Conservation (phyloP, 2,888 invertebrate genomes). For the Campaea margaritaria region DNA sequence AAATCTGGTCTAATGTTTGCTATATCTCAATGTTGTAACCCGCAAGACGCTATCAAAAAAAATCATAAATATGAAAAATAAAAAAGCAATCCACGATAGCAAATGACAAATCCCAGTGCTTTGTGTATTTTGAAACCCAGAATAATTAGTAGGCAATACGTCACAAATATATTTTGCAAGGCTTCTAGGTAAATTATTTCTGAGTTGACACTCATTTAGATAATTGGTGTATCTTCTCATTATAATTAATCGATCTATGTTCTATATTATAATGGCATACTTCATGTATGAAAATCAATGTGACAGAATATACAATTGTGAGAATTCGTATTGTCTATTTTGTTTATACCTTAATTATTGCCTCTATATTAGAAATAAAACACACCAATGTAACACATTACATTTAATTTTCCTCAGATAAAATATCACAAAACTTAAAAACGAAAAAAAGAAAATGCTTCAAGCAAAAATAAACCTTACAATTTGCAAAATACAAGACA, state of each 20-base stretch:
- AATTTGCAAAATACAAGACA: constrained; percentile 18
- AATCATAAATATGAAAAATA: constrained; percentile 7
- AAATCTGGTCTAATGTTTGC: background rate
- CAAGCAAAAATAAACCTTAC: constrained; percentile 37
- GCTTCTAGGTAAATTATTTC: constrained; percentile 6
- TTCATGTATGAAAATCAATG: constrained; percentile 40
- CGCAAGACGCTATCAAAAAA: constrained; percentile 29
- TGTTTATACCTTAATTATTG: background rate
- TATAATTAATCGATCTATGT: constrained; percentile 22
- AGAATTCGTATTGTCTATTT: constrained; percentile 11
- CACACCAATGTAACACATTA: background rate
- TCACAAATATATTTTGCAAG: background rate
- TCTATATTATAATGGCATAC: constrained; percentile 27
- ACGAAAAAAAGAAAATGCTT: constrained; percentile 37
- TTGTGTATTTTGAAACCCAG: constrained; percentile 12
- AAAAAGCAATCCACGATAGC: constrained; percentile 31
- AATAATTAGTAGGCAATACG: background rate
- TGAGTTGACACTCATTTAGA: constrained; percentile 21
- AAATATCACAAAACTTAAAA: constrained; percentile 41
- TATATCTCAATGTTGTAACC: constrained; percentile 13
- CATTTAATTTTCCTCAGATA: constrained; percentile 29
- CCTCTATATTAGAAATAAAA: background rate
- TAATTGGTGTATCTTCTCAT: constrained; percentile 25
- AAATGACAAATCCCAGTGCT: constrained; percentile 18
- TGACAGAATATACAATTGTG: constrained; percentile 38